These are phyloP conservation scores for Galemys pyrenaicus DNA, from an alignment of 2,113 vertebrate species.

Conservation along the genomic window DNA sequence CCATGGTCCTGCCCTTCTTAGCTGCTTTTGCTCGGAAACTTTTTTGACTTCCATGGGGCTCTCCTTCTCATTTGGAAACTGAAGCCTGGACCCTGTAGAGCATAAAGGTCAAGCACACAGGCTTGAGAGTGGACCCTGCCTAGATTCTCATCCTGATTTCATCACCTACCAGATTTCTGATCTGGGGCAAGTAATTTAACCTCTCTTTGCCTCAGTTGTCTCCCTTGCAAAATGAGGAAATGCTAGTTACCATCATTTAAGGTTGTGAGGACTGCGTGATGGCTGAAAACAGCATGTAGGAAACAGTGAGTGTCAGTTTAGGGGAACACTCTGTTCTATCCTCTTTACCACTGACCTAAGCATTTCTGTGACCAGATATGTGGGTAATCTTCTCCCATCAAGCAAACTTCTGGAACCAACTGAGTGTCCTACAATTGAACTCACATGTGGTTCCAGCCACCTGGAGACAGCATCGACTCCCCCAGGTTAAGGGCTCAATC, in stretches of 20 bases:
- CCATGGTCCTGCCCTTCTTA: neutral
- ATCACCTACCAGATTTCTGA: neutral
- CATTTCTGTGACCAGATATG: neutral
- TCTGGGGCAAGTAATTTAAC: neutral
- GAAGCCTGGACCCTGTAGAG: neutral
- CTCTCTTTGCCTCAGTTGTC: neutral
- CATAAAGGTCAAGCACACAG: neutral
- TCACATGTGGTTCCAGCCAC: neutral
- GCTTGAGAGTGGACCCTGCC: fast-evolving
- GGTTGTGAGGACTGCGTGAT: neutral
- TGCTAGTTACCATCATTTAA: neutral
- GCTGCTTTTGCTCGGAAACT: neutral
- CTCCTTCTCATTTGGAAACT: neutral
- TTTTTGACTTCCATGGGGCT: neutral
- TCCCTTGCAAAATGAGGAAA: neutral
- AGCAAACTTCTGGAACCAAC: neutral
- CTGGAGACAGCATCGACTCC: neutral
- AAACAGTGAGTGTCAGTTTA: neutral
- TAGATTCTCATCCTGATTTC: neutral
- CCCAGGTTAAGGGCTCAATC: too few species aligned
- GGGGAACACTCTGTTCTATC: neutral
- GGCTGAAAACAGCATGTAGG: neutral
- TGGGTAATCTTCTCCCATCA: neutral
- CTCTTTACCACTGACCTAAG: neutral
- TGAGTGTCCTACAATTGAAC: neutral